Evolutionary conservation across 1,140 invertebrate genomes (phyloP).

Genomic region (Zaprionus ornatus): DNA sequence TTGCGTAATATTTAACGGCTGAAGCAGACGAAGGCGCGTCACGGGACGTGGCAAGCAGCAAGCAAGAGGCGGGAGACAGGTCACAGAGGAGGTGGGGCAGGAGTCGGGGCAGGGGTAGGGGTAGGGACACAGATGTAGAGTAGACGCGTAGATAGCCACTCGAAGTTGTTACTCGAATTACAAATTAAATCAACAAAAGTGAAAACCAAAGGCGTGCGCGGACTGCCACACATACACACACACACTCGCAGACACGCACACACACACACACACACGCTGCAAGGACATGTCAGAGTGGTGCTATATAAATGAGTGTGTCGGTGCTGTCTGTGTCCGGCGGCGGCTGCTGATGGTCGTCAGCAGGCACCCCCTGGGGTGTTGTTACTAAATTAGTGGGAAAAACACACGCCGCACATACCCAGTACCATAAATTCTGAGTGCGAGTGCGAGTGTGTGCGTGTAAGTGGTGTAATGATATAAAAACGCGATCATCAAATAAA

Average conservation of each 20-base stretch:
- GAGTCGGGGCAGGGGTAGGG: background rate
- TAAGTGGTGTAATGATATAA: slow-evolving; percentile 70
- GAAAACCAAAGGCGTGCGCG: slow-evolving; percentile 52
- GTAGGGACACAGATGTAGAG: background rate
- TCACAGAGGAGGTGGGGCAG: background rate
- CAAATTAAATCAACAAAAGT: slow-evolving; percentile 78
- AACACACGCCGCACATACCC: slow-evolving; percentile 33
- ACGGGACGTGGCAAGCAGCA: background rate
- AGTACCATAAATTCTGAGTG: slow-evolving; percentile 54
- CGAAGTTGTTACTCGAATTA: slow-evolving; percentile 75
- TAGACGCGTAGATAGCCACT: slow-evolving; percentile 46
- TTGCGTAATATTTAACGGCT: slow-evolving; percentile 73
- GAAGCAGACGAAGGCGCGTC: slow-evolving; percentile 24
- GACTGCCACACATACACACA: slow-evolving; percentile 16
- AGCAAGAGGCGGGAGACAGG: background rate
- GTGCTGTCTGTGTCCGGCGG: slow-evolving; percentile 22
- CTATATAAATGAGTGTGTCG: slow-evolving; percentile 39
- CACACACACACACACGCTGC: slow-evolving; percentile 12
- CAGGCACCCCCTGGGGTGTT: slow-evolving; percentile 63
- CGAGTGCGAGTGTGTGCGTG: slow-evolving; percentile 7
- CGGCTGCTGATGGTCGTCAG: slow-evolving; percentile 31
- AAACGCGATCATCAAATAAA: slow-evolving; percentile 63
- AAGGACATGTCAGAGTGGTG: slow-evolving; percentile 65
- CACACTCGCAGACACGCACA: background rate
- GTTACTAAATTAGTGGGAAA: slow-evolving; percentile 80